Evolutionary conservation across 1,140 invertebrate genomes (phyloP).

Genomic region (Macrosteles quadrilineatus): DNA sequence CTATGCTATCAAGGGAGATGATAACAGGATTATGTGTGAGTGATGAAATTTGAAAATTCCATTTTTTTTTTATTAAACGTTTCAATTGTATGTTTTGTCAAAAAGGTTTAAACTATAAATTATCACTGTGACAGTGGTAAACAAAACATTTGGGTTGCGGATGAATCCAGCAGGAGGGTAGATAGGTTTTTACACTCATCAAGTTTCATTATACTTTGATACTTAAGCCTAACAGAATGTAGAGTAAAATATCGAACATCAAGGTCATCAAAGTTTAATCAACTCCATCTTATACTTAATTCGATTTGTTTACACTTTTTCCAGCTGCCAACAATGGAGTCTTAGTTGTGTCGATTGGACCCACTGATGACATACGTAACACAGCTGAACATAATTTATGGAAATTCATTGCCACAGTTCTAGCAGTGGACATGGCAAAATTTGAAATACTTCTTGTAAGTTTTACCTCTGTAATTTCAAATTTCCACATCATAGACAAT

Average conservation of each 20-base stretch:
- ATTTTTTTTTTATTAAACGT: not conserved
- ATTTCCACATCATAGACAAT: not conserved
- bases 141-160: not conserved
- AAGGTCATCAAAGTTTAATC: no score
- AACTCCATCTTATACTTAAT: no score
- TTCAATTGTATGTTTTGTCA: not conserved
- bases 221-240: no score
- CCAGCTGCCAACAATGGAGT: conserved; percentile 1
- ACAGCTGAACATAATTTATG: not conserved
- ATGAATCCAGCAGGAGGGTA: not conserved
- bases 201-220: not conserved
- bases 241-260: no score
- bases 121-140: not conserved
- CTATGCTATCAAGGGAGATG: not conserved
- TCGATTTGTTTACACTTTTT: not conserved
- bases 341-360: not conserved
- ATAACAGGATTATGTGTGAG: conserved; percentile 10
- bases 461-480: not conserved
- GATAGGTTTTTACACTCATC: not conserved
- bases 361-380: not conserved
- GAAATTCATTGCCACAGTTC: not conserved
- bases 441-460: not conserved
- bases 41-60: not conserved
- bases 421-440: not conserved
- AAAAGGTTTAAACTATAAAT: not conserved